phyloP scores from a whole-genome alignment of 2,888 invertebrate genomes.

The Tenthredo notha region DNA sequence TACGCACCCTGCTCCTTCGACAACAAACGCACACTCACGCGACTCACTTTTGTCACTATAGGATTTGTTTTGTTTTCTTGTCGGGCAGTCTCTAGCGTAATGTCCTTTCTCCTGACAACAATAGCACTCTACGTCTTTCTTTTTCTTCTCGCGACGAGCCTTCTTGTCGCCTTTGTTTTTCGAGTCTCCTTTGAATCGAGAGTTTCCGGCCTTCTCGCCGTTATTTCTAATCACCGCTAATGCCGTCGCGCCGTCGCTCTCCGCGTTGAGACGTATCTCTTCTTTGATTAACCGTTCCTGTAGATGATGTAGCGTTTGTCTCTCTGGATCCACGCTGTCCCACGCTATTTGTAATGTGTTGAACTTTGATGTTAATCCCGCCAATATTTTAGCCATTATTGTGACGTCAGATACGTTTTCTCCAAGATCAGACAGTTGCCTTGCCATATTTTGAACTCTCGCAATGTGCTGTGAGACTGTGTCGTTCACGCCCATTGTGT shows the following conservation, averaged over 20 bases:
- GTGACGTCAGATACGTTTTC: constrained; percentile 46
- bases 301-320: constrained; percentile 49
- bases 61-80: constrained; percentile 20
- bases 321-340: background rate
- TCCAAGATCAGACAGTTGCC: constrained; percentile 55
- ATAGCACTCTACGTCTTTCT: constrained; percentile 50
- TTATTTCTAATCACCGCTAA: constrained; percentile 71
- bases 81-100: constrained; percentile 34
- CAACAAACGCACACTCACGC: too few relatives aligned
- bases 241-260: background rate
- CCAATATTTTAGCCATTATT: constrained; percentile 55
- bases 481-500: constrained; percentile 57
- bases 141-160: background rate
- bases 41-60: too few relatives aligned
- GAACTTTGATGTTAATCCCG: constrained; percentile 54
- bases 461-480: constrained; percentile 57
- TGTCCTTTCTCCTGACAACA: constrained; percentile 52
- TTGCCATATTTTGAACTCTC: constrained; percentile 58
- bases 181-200: constrained; percentile 54
- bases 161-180: constrained; percentile 33
- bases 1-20: background rate
- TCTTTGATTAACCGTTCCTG: constrained; percentile 56
- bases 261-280: constrained; percentile 34
- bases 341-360: constrained; percentile 54
- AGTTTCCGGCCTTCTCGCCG: constrained; percentile 76